Base-by-base conservation (phyloP, 2,888 invertebrate species). In the Hesperia comma region DNA sequence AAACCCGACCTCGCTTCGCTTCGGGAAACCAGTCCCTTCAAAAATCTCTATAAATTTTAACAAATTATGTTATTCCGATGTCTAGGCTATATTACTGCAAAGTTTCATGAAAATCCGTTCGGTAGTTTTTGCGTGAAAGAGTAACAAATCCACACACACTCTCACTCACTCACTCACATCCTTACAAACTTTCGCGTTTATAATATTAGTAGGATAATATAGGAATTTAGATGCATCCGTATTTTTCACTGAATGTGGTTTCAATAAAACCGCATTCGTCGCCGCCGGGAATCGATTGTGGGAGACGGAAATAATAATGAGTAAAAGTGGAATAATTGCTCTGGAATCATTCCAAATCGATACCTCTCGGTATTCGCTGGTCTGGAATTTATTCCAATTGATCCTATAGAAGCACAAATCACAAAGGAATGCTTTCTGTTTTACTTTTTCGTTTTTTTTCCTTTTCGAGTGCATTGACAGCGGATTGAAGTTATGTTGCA, bases 361-460 rank as follows among this genome's bases (percentile, higher is more conserved):
- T 56, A 40, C 21, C 49, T 40, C 56, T 57, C 26, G 57, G 56
- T 40, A 57, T 57, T 40, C 57, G 57, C n/a, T 57, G 63, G 49
- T 32, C 49, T 57, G 40, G 56, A 40, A 63, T 56, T 57, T 17
- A 63, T 63, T 63, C 63, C 63, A 63, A 63, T 63, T 57, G 56
- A 63, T 57, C 57, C 58, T n/a, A 41, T 53, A 64, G 41, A 58
- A 33, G 41, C 40, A 53, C 58, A 49, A 64, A 58, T 51, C 40
- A 49, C 63, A 63, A 53, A 40, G 62, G n/a, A 46, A 57, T 63
- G 19, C 40, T 57, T 57, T 57, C 57, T 51, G 57, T 57, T 63
- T 57, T 37, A 21, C 1, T 53, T 58, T 58, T 51, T 21, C 10
- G 46, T 49, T 49, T 43, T 49, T 49, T 43, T 41, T 43, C n/a